Evolutionary conservation across 2,888 invertebrate species (phyloP), one percentile per base, ranked within the genome.

Genomic region (Cylindroiulus punctatus): DNA sequence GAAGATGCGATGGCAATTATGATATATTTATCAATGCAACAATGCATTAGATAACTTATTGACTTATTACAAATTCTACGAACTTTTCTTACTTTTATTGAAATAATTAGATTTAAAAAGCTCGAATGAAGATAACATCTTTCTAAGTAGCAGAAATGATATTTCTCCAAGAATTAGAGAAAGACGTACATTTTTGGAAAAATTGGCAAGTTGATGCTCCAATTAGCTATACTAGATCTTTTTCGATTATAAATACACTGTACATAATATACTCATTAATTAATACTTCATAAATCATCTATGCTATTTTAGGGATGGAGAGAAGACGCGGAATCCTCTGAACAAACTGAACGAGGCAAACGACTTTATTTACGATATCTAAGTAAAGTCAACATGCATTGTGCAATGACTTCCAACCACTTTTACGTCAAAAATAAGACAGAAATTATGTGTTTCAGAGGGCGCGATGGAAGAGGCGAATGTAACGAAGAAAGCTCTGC

Each of bases 171-270:
- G 81, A 14, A 36, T 30, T 83, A 87, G 87, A 87, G 86, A 87
- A 52, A 87, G 87, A n/a, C 87, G 86, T 36, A 52, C 85, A n/a
- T 88, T 88, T 47, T 86, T 88, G 44, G 88, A 88, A 52, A 88
- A 88, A 84, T 22, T 88, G 87, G 88, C 87, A 65, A 81, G 84
- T 84, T 30, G 22, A 22, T 65, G 22, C 22, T 52, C 17, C 7
- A 26, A 42, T 14, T 42, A 19, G 14, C 42, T 65, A 52, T 22
- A 85, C 2, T 30, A 32, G n/a, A 0, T 44, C 10, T 26, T 52
- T 47, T 26, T 26, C 2, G 7, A 47, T 84, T 5, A 26, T 22
- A 12, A 84, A 30, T 26, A 30, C 14, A n/a, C n/a, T n/a, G n/a
- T n/a, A n/a, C n/a, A n/a, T n/a, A n/a, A n/a, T n/a, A n/a, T n/a